These are phyloP conservation scores for Apamea sordens DNA, from an alignment of 2,888 invertebrate species.

Conservation along the genomic window DNA sequence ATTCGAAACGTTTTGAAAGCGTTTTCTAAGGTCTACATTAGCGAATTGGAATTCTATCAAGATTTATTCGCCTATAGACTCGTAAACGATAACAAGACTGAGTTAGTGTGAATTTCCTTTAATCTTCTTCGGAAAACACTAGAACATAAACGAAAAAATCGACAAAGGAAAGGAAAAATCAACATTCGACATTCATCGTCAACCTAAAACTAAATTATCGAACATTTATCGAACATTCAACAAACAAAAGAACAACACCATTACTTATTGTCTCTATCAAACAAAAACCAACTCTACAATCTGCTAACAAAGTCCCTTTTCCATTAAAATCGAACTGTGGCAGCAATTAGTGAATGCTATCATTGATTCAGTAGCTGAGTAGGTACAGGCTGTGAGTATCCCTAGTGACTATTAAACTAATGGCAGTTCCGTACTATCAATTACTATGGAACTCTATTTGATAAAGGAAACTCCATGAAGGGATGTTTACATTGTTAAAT, in stretches of 20 bases:
- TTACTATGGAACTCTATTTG: slow-evolving; percentile 15
- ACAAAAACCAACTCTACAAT: neutral
- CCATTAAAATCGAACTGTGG: neutral
- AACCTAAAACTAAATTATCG: neutral
- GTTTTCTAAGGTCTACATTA: neutral
- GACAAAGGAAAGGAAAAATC: no score
- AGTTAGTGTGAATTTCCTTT: neutral
- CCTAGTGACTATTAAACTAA: slow-evolving; percentile 31
- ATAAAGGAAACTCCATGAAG: neutral
- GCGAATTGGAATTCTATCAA: neutral
- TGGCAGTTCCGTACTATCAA: slow-evolving; percentile 14
- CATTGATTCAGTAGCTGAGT: slow-evolving; percentile 35
- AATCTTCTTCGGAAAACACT: neutral
- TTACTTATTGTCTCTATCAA: neutral
- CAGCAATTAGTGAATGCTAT: slow-evolving; percentile 36
- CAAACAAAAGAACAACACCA: neutral
- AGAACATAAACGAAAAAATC: neutral
- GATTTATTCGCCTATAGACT: neutral
- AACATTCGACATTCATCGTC: neutral
- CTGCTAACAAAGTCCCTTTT: slow-evolving; percentile 1
- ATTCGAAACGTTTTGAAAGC: neutral
- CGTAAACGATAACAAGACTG: neutral
- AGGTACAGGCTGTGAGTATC: slow-evolving; percentile 10
- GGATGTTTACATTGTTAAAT: neutral
- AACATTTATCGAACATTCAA: neutral